Base-by-base conservation (phyloP, 2,888 invertebrate species). In the Nymphalis urticae region DNA sequence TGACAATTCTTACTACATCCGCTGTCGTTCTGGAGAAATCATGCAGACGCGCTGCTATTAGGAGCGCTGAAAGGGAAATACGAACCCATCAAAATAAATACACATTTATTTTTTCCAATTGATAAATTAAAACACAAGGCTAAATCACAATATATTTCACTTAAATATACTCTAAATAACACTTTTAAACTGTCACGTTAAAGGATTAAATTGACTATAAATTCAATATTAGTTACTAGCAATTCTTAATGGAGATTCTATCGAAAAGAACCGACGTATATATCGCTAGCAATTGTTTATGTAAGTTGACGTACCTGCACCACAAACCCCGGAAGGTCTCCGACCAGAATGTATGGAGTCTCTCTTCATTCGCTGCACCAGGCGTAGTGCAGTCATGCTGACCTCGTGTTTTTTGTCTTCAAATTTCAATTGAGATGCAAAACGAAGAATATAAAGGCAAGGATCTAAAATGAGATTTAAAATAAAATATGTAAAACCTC, bases 291-390 rank as follows among this genome's bases (percentile, higher is more conserved):
- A 4, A 42, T 4, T 13, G 13, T 42, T 42, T 42, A 32, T 42
- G 42, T 42, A 4, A 42, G 13, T 3, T 13, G 13, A 13, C 42
- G 13, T 86, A 97, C 98, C 98, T 84, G 99, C 99, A 32, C 99
- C 99, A 89, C 99, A 99, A 24, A 99, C 94, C 16, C 99, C 99
- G 0, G 99, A 98, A 1, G 99, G 99, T 76, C 99, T 93, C 70
- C 99, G 94, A 9, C 99, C 99, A 0, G 97, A 97, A 85, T 98
- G 98, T 86, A 99, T 97, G 85, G 98, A 99, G 88, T 99, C 99
- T 80, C 97, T 95, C 88, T 99, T 99, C 99, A 99, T 99, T 78
- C 99, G 94, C 88, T 98, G 97, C 27, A 99, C 98, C 71, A 99
- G 93, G 67, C 99, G 94, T 68, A 98, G 93, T 0, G 99, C 99